phyloP scores from a whole-genome alignment of 2,888 invertebrate genomes.

The Platycheirus rosarum region DNA sequence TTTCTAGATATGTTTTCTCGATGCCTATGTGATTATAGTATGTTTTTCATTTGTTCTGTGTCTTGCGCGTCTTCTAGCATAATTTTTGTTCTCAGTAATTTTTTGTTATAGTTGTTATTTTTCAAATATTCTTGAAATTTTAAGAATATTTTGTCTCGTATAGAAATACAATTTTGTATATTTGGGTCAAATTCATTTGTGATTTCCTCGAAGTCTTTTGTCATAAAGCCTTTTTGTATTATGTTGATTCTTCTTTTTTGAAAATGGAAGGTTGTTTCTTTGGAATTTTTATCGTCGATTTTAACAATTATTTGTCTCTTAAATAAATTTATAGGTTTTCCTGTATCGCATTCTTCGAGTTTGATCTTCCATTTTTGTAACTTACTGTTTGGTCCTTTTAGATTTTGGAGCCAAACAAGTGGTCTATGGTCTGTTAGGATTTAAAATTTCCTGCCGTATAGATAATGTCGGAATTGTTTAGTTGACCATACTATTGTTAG shows the following conservation, averaged over 20 bases:
- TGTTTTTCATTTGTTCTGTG: too few species aligned
- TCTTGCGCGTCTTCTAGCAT: too few species aligned
- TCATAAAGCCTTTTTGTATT: neutral
- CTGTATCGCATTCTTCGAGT: constrained; percentile 39
- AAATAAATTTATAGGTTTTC: too few species aligned
- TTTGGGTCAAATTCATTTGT: neutral
- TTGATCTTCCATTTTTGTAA: constrained; percentile 61
- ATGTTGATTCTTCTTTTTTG: too few species aligned
- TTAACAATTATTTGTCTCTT: too few species aligned
- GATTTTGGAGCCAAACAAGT: constrained; percentile 23
- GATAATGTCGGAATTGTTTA: constrained; percentile 61
- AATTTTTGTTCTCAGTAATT: neutral
- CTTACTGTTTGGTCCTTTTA: constrained; percentile 43
- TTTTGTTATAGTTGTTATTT: neutral
- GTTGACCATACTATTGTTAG: constrained; percentile 59
- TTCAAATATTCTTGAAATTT: neutral
- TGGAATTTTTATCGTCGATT: too few species aligned
- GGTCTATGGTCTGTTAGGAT: constrained; percentile 63
- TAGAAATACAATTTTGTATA: neutral
- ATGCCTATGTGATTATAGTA: too few species aligned
- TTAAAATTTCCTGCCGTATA: constrained; percentile 53
- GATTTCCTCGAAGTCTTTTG: neutral
- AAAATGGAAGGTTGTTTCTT: too few species aligned
- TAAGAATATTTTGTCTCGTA: neutral
- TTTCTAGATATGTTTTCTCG: too few species aligned